A percentile compares a stretch with the other conserved stretches of the same genome.
Conservation (phyloP, 2,888 invertebrate species). For the Hipparchia semele region DNA sequence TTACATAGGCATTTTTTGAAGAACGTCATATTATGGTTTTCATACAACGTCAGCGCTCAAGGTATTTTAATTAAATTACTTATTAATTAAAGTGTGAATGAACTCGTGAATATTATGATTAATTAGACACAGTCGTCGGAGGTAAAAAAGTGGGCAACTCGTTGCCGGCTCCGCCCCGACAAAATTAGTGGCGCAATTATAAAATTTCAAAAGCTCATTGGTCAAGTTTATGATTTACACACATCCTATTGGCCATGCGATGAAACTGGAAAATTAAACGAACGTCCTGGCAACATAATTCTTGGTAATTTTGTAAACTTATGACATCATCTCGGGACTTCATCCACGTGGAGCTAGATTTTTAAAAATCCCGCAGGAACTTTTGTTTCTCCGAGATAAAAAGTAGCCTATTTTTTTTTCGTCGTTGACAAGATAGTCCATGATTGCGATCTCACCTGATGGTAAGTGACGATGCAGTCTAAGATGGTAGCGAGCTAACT, state of each 20-base stretch:
- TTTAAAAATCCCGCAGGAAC: too few relatives aligned
- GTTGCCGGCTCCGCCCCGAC: constrained; percentile 6
- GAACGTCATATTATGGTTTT: too few relatives aligned
- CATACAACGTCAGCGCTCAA: too few relatives aligned
- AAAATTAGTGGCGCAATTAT: constrained; percentile 1
- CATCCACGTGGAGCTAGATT: too few relatives aligned
- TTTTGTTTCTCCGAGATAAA: too few relatives aligned
- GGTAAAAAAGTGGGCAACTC: not conserved
- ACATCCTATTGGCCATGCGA: not conserved
- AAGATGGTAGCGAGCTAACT: too few relatives aligned
- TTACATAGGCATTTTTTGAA: too few relatives aligned
- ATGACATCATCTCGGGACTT: too few relatives aligned
- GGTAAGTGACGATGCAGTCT: too few relatives aligned
- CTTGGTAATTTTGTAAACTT: not conserved
- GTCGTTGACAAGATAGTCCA: too few relatives aligned
- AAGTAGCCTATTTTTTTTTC: too few relatives aligned
- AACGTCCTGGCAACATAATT: not conserved
- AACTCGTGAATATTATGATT: not conserved
- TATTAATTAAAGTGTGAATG: not conserved
- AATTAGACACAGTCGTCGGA: not conserved
- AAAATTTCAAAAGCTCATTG: constrained; percentile 2
- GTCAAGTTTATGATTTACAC: constrained; percentile 7
- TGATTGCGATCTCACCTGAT: too few relatives aligned
- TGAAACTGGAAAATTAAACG: not conserved
- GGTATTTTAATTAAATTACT: not conserved